Base-by-base conservation (phyloP, 2,113 vertebrate genomes). In the Saguinus midas region DNA sequence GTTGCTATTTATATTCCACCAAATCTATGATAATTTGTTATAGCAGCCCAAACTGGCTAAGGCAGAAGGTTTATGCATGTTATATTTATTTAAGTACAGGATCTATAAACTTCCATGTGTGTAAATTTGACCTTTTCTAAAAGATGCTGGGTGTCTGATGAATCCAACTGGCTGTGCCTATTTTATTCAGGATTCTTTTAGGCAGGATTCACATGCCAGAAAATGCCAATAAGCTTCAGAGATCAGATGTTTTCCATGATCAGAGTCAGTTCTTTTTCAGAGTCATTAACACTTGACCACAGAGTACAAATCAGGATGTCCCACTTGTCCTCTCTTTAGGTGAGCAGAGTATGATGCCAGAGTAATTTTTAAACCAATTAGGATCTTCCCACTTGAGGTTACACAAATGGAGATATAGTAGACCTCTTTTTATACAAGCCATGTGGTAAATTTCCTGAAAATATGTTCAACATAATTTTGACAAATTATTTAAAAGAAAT, bases 401-500 rank as follows among this genome's bases (percentile, higher is more conserved):
- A 45, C 12, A 72, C 66, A 70, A 43, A 82, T 13, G 23, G 10
- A 21, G 9, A 85, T 43, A 52, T 61, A 64, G 3, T 13, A 81
- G 57, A 8, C 5, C 1, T 95, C 6, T 23, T 68, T 87, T 82
- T n/a, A 48, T 6, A 25, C 4, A 76, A 75, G 45, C 21, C 43
- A 61, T 64, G 21, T 81, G 37, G 37, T 55, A 58, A 95, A 7
- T 87, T 90, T 96, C 76, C 73, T 89, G 58, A 95, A 95, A 82
- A 57, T 90, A 78, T 88, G 81, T 81, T 82, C 85, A 86, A 43
- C 45, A 16, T 86, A 70, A 90, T 78, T 88, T 29, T 89, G 73
- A 94, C 23, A 95, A 82, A 86, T 50, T 50, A 84, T 76, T 57
- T 32, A 88, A 93, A 80, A 89, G 55, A 61, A 93, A 91, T 68